phyloP scores from a whole-genome alignment of 2,797 vertebrate genomes.

The Pipistrellus pygmaeus region DNA sequence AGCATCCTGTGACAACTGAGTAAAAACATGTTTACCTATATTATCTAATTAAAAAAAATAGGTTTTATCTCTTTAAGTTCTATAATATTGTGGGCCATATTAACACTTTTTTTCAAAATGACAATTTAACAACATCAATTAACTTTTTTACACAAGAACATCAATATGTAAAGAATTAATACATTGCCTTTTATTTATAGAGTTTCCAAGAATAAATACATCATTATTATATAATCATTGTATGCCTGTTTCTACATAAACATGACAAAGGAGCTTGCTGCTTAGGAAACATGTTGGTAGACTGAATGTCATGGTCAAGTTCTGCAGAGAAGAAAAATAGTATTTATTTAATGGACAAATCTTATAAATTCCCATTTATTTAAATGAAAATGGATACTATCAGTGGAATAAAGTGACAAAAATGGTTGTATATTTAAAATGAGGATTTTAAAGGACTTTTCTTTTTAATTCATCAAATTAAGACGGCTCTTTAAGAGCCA shows the following conservation, averaged over 20 bases:
- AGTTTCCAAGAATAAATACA: not conserved
- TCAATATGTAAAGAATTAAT: not conserved
- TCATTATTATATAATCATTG: not conserved
- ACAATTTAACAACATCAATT: not conserved
- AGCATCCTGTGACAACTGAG: not conserved
- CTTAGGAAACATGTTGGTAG: not conserved
- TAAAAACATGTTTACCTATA: not conserved
- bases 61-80: not conserved
- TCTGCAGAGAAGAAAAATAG: not conserved
- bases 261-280: not conserved
- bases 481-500: not conserved
- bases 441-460: not conserved
- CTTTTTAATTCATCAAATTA: not conserved
- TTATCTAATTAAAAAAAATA: not conserved
- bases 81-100: not conserved
- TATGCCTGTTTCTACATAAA: not conserved
- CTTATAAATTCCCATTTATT: not conserved
- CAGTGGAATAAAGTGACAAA: not conserved
- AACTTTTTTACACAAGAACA: not conserved
- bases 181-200: not conserved
- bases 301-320: not conserved
- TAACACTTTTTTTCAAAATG: conserved; percentile 3
- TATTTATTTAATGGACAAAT: not conserved
- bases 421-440: not conserved
- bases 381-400: not conserved